Conservation (phyloP, 2,113 vertebrate species). For the Casuarius casuarius region DNA sequence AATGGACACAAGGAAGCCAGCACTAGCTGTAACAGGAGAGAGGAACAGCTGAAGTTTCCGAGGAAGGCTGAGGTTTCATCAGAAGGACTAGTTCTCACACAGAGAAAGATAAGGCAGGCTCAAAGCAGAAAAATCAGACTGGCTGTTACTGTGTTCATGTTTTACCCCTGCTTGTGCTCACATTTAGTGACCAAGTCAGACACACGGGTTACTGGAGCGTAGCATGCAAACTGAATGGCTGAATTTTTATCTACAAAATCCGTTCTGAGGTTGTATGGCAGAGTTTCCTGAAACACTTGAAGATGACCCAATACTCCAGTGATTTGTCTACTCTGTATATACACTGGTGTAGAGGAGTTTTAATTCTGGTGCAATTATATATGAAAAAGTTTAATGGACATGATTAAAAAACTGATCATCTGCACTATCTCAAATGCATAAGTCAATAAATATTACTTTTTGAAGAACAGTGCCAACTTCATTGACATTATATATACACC, state of each 20-base stretch:
- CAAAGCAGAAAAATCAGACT: background rate
- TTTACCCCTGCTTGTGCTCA: background rate
- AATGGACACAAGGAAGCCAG: background rate
- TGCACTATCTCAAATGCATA: background rate
- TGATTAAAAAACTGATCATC: background rate
- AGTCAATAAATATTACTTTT: background rate
- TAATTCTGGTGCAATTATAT: background rate
- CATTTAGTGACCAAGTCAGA: background rate
- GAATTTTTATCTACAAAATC: background rate
- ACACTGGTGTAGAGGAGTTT: background rate
- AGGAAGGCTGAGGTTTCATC: background rate
- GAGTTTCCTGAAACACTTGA: background rate
- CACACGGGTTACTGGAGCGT: background rate
- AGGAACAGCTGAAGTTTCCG: background rate
- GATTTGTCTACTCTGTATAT: background rate
- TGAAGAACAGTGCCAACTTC: background rate
- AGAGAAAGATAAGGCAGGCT: background rate
- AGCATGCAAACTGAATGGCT: background rate
- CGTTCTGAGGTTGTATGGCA: background rate
- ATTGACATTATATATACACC: background rate
- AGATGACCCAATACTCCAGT: background rate
- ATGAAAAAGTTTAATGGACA: background rate
- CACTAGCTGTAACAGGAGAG: background rate
- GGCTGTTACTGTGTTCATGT: background rate
- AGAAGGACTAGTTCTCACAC: accelerated